Conservation (phyloP, 2,888 invertebrate genomes). For the Aporophyla nigra region DNA sequence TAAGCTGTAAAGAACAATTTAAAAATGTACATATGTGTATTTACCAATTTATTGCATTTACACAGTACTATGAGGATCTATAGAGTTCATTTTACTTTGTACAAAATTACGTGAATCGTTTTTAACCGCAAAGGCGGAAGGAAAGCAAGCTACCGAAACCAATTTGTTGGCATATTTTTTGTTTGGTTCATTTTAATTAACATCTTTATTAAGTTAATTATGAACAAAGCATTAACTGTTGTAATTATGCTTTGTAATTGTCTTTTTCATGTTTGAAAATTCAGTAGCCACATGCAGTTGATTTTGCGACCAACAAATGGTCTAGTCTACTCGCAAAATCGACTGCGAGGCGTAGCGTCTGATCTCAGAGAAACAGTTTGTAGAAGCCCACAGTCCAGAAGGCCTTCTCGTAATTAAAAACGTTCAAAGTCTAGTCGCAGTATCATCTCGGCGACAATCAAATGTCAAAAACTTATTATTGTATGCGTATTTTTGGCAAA, state of each 20-base stretch:
- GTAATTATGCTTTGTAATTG: neutral
- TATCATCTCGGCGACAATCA: too few species aligned
- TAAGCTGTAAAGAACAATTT: neutral
- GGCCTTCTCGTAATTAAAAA: too few species aligned
- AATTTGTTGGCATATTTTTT: neutral
- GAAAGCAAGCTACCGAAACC: neutral
- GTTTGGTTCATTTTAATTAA: slow-evolving; percentile 18
- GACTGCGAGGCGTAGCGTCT: neutral
- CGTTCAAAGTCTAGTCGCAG: too few species aligned
- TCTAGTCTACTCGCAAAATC: neutral
- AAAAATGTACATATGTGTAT: neutral
- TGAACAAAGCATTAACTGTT: neutral
- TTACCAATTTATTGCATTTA: neutral
- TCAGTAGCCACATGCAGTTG: neutral
- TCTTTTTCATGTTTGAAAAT: neutral
- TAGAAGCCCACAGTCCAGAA: too few species aligned
- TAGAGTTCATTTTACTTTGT: neutral
- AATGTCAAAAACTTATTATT: too few species aligned
- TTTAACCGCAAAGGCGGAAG: slow-evolving; percentile 21
- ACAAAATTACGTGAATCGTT: neutral
- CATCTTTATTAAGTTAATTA: slow-evolving; percentile 15
- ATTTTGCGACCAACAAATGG: neutral
- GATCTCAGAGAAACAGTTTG: neutral
- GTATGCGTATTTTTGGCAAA: too few species aligned
- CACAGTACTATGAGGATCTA: neutral